Evolutionary conservation across 2,113 vertebrate genomes (phyloP), one percentile per base, ranked within the genome.

Genomic region (Aspiorhynchus laticeps): DNA sequence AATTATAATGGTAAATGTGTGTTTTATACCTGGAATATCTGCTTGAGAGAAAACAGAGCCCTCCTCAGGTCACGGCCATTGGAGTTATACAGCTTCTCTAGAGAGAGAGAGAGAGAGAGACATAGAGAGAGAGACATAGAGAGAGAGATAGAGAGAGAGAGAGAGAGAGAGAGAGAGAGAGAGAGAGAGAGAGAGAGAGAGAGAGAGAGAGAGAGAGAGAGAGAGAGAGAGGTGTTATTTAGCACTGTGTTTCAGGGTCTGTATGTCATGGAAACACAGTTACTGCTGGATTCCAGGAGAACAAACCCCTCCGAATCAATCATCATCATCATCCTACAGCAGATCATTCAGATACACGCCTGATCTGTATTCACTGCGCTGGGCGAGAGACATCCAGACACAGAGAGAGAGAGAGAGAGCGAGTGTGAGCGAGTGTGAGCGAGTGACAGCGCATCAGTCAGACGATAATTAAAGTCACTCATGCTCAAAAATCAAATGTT

Each of bases 11-110:
- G 11, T 46, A 46, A 46, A 46, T 48, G 46, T 48, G 43, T 46
- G 46, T 15, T 48, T 48, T 48, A 59, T 59, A 99, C 97, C 97
- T 99, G 97, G 95, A 99, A 99, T 89, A 99, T 97, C 85, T 99
- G 97, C 93, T 99, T 99, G 86, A 99, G 93, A n/a, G 97, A 99
- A 93, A 99, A 99, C 91, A 99, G 95, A 5, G 97, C 97, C 78
- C 97, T 94, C 90, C 97, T 97, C 90, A 99, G 92, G 91, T 99
- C 97, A 79, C 97, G 94, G 89, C 97, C 97, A 91, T 88, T 97
- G 89, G 95, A 97, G 93, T 97, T 98, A 88, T 98, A 98, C 69
- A 99, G 95, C 89, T 95, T 97, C 93, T 98, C 97, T 98, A 94
- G 5, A 90, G 85, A 85, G 31, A 88, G n/a, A 85, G 8, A 74